A percentile compares a stretch with the other conserved stretches of the same genome.
phyloP scores from a whole-genome alignment of 2,113 vertebrate species.

The Gymnorhina tibicen region DNA sequence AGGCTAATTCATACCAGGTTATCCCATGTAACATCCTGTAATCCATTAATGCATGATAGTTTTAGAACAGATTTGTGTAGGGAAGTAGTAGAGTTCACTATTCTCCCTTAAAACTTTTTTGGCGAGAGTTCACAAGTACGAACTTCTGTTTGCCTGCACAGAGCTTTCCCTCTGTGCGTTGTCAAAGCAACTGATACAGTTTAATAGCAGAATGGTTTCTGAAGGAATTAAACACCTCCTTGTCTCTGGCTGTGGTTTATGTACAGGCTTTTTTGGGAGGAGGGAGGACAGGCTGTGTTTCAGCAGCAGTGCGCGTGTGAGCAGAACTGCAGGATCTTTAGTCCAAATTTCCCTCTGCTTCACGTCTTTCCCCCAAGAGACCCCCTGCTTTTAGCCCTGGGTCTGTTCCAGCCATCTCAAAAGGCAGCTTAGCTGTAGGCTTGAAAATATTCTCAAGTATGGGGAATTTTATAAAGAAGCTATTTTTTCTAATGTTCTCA shows the following conservation, averaged over 20 bases:
- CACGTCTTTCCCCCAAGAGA: rapidly evolving
- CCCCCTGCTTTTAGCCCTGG: background rate
- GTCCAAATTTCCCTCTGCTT: background rate
- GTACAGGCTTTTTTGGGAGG: rapidly evolving
- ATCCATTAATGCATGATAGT: background rate
- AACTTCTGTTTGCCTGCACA: background rate
- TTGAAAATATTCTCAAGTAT: background rate
- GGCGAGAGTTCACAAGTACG: rapidly evolving
- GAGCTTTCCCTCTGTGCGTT: background rate
- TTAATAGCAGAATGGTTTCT: background rate
- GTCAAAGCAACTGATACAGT: background rate
- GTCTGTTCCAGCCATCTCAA: background rate
- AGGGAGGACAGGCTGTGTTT: background rate
- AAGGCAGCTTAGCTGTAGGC: background rate
- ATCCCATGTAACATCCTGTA: background rate
- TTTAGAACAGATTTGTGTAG: background rate
- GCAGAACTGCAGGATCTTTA: background rate
- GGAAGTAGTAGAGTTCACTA: background rate
- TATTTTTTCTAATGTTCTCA: background rate
- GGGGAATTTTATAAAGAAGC: background rate
- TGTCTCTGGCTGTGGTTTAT: background rate
- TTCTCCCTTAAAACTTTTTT: background rate
- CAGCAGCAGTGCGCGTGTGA: rapidly evolving
- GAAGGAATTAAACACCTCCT: background rate
- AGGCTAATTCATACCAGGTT: background rate